Evolutionary conservation across 2,797 vertebrate genomes (phyloP), one percentile per base, ranked within the genome.

Genomic region (Bufotes viridis): DNA sequence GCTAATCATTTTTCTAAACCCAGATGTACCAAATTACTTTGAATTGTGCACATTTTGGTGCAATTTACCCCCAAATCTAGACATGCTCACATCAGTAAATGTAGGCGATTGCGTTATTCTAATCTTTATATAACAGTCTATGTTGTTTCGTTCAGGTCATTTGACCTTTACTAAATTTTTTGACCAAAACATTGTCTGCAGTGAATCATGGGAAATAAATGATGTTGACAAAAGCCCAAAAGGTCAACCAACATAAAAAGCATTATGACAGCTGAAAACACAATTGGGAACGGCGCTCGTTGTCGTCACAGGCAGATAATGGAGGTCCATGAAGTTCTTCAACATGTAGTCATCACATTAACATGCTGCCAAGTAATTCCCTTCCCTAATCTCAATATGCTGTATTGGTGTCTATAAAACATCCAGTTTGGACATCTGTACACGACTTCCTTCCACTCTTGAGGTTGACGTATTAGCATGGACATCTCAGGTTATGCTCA

Each of bases 401-500:
- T 89, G 74, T 82, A 85, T 86, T 80, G 26, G 57, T 89, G 63
- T 82, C 78, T 63, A 76, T 42, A 76, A 78, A 85, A 85, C 87
- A 85, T 78, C 69, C 60, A 76, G 78, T 67, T 58, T 58, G 80
- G 87, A 85, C 87, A 85, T 58, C 87, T 89, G 83, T 82, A 89
- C 87, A 55, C 87, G 78, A 89, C 78, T 86, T 81, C 65, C 60
- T 72, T 89, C 58, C 70, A 81, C 70, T 82, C 80, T 76, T 26
- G 69, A 85, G 84, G 83, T 74, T 89, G 83, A 89, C 79, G 29
- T 67, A 82, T 78, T 85, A 67, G 67, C 84, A 60, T 84, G 87
- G 87, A 89, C 87, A 85, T 86, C 60, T 81, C 87, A 72, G 72
- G 82, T 75, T 84, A 84, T 76, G 65, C 82, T 88, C 75, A 74